These are phyloP conservation scores for Hirundichthys speculiger DNA, from an alignment of 2,113 vertebrate genomes.

Conservation along the genomic window DNA sequence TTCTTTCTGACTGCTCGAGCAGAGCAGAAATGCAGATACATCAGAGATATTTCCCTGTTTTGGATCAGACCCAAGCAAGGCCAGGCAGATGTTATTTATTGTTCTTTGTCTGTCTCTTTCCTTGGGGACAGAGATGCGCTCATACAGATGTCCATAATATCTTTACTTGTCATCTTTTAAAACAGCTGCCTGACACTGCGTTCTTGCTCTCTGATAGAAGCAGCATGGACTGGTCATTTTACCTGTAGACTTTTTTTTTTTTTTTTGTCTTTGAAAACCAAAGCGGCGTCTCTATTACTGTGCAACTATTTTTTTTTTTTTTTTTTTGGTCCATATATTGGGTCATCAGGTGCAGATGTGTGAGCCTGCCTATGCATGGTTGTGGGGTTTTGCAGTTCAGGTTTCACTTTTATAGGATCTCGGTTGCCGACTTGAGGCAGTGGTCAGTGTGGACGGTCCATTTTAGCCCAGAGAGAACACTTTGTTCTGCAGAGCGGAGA, in stretches of 20 bases:
- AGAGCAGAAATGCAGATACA: constrained; percentile 62
- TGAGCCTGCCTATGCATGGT: neutral
- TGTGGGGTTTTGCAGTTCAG: constrained; percentile 34
- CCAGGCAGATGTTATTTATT: constrained; percentile 80
- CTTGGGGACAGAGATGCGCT: constrained; percentile 61
- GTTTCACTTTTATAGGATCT: constrained; percentile 53
- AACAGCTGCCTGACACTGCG: constrained; percentile 34
- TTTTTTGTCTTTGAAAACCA: neutral
- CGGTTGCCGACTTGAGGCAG: constrained; percentile 37
- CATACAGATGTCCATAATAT: constrained; percentile 76
- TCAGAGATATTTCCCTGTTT: constrained; percentile 67
- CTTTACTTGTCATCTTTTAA: constrained; percentile 40
- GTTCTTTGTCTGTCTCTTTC: constrained; percentile 74
- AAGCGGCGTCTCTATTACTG: constrained; percentile 11
- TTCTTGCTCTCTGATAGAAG: constrained; percentile 11
- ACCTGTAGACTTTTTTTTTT: neutral
- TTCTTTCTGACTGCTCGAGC: constrained; percentile 45
- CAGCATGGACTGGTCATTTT: constrained; percentile 4
- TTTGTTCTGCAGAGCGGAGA: constrained; percentile 59
- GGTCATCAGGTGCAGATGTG: neutral
- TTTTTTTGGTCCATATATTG: neutral
- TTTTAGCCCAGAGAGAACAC: constrained; percentile 60
- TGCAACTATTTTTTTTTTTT: neutral
- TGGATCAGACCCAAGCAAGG: constrained; percentile 64
- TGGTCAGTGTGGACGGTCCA: constrained; percentile 56